These are phyloP conservation scores for Megathymus violae DNA, from an alignment of 1,140 invertebrate genomes.

Conservation along the genomic window DNA sequence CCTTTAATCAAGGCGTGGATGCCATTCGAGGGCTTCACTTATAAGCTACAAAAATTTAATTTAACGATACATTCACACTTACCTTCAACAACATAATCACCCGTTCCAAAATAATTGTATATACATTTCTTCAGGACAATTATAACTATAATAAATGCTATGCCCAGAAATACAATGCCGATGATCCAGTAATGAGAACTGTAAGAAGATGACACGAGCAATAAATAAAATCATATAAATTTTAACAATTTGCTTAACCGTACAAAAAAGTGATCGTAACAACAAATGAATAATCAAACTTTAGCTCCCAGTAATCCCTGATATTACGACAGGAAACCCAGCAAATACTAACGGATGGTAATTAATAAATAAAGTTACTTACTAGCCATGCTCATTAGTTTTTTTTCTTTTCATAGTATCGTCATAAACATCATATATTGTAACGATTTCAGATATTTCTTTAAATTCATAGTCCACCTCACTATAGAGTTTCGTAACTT, in stretches of 20 bases:
- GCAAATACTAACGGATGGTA: too few species aligned
- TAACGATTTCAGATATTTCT: not conserved
- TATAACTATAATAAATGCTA: conserved; percentile 5
- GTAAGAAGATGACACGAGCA: too few species aligned
- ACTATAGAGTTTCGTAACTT: not conserved
- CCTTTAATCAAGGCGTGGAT: too few species aligned
- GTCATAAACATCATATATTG: not conserved
- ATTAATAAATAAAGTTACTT: conserved; percentile 14
- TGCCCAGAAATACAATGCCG: not conserved
- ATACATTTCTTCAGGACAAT: conserved; percentile 33
- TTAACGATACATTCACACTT: too few species aligned
- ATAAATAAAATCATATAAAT: too few species aligned
- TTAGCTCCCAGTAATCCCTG: too few species aligned
- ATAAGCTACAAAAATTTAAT: too few species aligned
- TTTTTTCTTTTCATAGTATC: not conserved
- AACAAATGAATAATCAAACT: too few species aligned
- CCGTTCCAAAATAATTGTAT: conserved; percentile 33
- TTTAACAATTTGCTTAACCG: too few species aligned
- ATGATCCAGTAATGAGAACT: conserved; percentile 32
- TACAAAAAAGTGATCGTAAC: too few species aligned
- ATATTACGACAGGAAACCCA: too few species aligned
- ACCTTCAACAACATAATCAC: conserved; percentile 45
- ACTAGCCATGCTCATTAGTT: not conserved
- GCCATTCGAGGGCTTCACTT: too few species aligned
- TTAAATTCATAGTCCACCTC: not conserved